These are phyloP conservation scores for Vidua macroura DNA, from an alignment of 2,113 vertebrate genomes.

Conservation along the genomic window DNA sequence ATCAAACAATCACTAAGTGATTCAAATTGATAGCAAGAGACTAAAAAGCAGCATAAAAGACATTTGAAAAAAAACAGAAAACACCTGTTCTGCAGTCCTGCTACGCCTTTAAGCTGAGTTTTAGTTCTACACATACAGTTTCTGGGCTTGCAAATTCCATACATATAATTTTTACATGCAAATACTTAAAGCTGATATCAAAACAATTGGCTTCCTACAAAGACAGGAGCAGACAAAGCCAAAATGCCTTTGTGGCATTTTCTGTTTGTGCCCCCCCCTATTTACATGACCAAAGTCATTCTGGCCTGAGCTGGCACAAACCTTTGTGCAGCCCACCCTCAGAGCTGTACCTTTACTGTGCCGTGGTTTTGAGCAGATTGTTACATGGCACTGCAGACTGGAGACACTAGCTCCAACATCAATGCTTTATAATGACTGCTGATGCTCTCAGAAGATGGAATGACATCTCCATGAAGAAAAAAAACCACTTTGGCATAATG, in stretches of 20 bases:
- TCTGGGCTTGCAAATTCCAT: not conserved
- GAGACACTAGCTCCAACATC: not conserved
- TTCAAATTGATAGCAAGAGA: not conserved
- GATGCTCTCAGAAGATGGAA: slow-evolving; percentile 1
- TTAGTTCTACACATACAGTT: not conserved
- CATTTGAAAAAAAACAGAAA: not conserved
- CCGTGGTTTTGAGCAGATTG: not conserved
- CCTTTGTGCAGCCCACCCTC: not conserved
- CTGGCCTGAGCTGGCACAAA: not conserved
- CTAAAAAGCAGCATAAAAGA: not conserved
- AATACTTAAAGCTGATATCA: not conserved
- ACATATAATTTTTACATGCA: not conserved
- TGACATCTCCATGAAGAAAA: not conserved
- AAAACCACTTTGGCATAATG: not conserved
- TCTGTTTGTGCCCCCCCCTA: not conserved
- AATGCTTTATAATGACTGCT: not conserved
- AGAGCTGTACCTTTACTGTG: not conserved
- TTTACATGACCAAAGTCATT: not conserved
- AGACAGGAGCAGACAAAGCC: not conserved
- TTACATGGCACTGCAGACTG: not conserved
- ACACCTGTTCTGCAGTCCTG: not conserved
- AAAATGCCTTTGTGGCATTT: not conserved
- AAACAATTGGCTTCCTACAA: not conserved
- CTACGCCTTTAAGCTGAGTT: not conserved
- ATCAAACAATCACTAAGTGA: not conserved